phyloP scores from a whole-genome alignment of 2,888 invertebrate species.

The Schrankia costaestrigalis region DNA sequence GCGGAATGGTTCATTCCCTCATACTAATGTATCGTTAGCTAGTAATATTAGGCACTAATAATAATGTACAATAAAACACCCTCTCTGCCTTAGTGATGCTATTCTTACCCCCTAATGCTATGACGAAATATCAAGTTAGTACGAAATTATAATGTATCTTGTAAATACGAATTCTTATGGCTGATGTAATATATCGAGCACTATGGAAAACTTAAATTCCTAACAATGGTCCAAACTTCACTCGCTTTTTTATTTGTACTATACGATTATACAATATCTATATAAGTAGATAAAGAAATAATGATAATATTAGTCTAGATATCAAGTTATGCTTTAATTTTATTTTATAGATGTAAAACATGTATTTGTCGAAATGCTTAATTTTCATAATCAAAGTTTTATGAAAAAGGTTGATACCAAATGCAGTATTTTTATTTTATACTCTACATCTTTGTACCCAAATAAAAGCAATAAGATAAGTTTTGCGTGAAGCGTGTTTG shows the following conservation, averaged over 20 bases:
- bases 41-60: constrained; percentile 61
- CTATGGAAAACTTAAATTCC: constrained; percentile 77
- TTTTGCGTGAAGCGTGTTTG: not conserved
- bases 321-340: constrained; percentile 75
- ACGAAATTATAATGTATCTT: constrained; percentile 62
- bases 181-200: constrained; percentile 70
- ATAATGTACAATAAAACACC: constrained; percentile 76
- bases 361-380: constrained; percentile 78
- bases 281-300: constrained; percentile 71
- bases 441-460: constrained; percentile 78
- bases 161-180: constrained; percentile 73
- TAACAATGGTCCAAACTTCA: constrained; percentile 80
- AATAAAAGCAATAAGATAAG: constrained; percentile 70
- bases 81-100: constrained; percentile 78
- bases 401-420: constrained; percentile 76
- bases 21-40: constrained; percentile 48
- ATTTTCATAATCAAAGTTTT: constrained; percentile 77
- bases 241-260: constrained; percentile 79
- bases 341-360: constrained; percentile 70
- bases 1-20: constrained; percentile 40
- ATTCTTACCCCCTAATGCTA: constrained; percentile 72
- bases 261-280: constrained; percentile 77
- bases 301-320: constrained; percentile 62
- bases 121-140: constrained; percentile 63
- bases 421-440: constrained; percentile 80